Evolutionary conservation across 2,888 invertebrate species (phyloP).

Genomic region (Neocrepidodera transversa): DNA sequence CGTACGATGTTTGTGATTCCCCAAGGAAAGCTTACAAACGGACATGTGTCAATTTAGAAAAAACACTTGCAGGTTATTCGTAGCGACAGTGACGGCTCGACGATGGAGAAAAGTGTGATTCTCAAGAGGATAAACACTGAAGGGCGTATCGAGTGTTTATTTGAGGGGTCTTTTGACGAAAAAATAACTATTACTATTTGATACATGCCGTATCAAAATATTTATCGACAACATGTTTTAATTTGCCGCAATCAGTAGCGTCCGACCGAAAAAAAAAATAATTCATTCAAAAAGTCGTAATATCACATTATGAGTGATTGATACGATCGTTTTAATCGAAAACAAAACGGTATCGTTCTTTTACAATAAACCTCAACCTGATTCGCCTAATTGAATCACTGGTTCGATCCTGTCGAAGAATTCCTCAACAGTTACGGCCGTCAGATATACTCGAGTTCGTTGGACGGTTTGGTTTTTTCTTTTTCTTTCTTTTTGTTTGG

Average conservation of each 20-base stretch:
- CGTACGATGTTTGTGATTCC: no score
- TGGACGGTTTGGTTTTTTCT: slow-evolving; percentile 10
- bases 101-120: slow-evolving; percentile 33
- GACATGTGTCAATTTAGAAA: slow-evolving; percentile 13
- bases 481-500: slow-evolving; percentile 6
- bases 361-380: slow-evolving; percentile 17
- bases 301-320: slow-evolving; percentile 9
- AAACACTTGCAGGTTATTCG: slow-evolving; percentile 26
- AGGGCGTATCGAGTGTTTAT: slow-evolving; percentile 33
- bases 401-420: slow-evolving; percentile 17
- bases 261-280: background rate
- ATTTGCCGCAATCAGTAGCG: background rate
- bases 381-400: slow-evolving; percentile 19
- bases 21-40: slow-evolving; percentile 1
- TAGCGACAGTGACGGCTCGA: slow-evolving; percentile 33
- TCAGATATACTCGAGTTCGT: slow-evolving; percentile 14
- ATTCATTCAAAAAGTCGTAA: no score
- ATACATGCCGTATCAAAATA: slow-evolving; percentile 12
- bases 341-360: slow-evolving; percentile 18
- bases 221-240: slow-evolving; percentile 13
- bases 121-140: slow-evolving; percentile 35
- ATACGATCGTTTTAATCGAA: slow-evolving; percentile 5
- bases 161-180: slow-evolving; percentile 26
- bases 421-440: slow-evolving; percentile 18
- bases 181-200: slow-evolving; percentile 20